A percentile compares a stretch with the other conserved stretches of the same genome.
Conservation (phyloP, 2,888 invertebrate species). For the Machimus rusticus region DNA sequence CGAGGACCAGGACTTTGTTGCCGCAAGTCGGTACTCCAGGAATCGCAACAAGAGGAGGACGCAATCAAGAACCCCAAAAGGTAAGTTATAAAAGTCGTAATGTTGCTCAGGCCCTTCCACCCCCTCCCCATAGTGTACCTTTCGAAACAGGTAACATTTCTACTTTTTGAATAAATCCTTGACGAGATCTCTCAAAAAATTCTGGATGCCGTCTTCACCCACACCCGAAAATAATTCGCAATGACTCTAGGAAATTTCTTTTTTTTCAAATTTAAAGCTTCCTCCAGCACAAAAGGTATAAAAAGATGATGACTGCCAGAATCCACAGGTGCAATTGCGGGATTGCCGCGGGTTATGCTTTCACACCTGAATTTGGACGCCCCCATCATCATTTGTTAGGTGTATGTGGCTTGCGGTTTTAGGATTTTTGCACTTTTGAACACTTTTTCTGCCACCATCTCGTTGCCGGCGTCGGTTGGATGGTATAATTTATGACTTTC, state of each 20-base stretch:
- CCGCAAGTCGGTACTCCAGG: neutral
- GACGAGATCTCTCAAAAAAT: neutral
- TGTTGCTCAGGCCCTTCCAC: neutral
- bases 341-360: neutral
- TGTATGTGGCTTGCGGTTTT: neutral
- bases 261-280: neutral
- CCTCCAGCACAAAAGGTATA: neutral
- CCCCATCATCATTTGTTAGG: neutral
- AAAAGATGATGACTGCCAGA: neutral
- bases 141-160: neutral
- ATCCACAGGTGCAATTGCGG: neutral
- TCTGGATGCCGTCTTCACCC: neutral
- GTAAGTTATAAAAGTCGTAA: neutral
- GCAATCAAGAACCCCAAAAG: neutral
- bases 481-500: neutral
- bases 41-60: neutral
- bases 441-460: neutral
- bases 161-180: neutral
- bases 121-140: neutral
- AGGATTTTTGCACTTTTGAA: neutral
- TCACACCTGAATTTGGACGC: neutral
- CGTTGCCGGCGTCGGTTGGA: neutral
- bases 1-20: conserved; percentile 7
- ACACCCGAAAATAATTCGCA: neutral
- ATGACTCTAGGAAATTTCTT: neutral